Conservation (phyloP, 2,113 vertebrate species). For the Odobenus rosmarus region DNA sequence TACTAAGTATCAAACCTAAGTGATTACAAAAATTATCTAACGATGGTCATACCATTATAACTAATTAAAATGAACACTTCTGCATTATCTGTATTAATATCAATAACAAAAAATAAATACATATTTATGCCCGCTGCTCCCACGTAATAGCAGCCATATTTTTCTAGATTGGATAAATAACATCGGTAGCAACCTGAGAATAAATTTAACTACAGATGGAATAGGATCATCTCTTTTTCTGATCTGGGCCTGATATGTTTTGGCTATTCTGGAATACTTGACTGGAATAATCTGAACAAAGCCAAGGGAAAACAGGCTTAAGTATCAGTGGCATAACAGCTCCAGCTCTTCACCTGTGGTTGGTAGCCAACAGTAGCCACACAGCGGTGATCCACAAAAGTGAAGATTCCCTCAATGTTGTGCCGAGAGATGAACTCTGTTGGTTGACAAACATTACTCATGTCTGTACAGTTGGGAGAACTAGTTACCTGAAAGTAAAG, state of each 20-base stretch:
- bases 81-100: not conserved
- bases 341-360: constrained; percentile 90
- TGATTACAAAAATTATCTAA: constrained; percentile 25
- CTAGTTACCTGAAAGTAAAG: constrained; percentile 91
- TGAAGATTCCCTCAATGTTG: constrained; percentile 94
- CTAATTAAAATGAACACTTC: not conserved
- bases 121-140: not conserved
- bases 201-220: not conserved
- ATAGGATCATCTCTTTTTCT: not conserved
- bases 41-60: not conserved
- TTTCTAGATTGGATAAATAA: not conserved
- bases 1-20: not conserved
- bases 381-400: constrained; percentile 97
- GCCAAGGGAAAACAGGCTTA: not conserved
- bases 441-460: constrained; percentile 92
- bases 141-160: not conserved
- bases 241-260: not conserved
- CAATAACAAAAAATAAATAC: constrained; percentile 14
- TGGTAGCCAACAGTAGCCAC: constrained; percentile 94
- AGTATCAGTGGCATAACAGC: not conserved
- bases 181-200: not conserved
- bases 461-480: constrained; percentile 92
- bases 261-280: not conserved
- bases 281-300: not conserved
- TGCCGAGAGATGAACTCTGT: constrained; percentile 98